Conservation (phyloP, 2,888 invertebrate genomes). For the Pinctada fucata region DNA sequence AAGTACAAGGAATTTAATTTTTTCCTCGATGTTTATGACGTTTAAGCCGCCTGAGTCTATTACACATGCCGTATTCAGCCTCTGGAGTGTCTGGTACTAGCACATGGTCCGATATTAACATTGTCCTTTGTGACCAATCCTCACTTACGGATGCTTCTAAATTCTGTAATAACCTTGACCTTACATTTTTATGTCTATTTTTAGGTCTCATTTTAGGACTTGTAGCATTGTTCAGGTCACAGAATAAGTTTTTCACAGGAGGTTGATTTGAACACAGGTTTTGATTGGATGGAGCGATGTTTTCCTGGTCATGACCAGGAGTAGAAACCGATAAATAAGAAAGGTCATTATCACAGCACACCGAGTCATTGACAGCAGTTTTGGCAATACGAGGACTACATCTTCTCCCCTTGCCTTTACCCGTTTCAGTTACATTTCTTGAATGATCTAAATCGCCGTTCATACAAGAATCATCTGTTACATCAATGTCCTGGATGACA, state of each 20-base stretch:
- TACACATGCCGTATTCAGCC: slow-evolving; percentile 53
- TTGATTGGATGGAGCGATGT: background rate
- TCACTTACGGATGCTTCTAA: slow-evolving; percentile 19
- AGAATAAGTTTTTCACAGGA: slow-evolving; percentile 24
- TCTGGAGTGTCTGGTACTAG: slow-evolving; percentile 62
- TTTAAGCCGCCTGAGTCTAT: slow-evolving; percentile 51
- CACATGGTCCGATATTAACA: slow-evolving; percentile 28
- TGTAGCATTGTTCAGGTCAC: background rate
- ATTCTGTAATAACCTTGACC: slow-evolving; percentile 16
- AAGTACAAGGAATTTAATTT: too few relatives aligned
- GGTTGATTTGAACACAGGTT: background rate
- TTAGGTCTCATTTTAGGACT: slow-evolving; percentile 13
- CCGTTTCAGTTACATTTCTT: slow-evolving; percentile 5
- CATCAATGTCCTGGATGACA: slow-evolving; percentile 46
- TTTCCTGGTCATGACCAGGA: background rate
- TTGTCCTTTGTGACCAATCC: background rate
- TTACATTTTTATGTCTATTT: background rate
- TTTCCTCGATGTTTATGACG: too few relatives aligned
- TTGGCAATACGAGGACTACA: background rate
- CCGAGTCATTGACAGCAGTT: too few relatives aligned
- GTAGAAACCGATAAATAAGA: background rate
- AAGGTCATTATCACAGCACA: background rate
- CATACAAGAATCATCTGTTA: slow-evolving; percentile 31
- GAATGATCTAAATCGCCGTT: slow-evolving; percentile 12
- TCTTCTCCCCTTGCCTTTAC: slow-evolving; percentile 10